Evolutionary conservation across 2,888 invertebrate genomes (phyloP), one percentile per base, ranked within the genome.

Genomic region (Epinotia brunnichana): DNA sequence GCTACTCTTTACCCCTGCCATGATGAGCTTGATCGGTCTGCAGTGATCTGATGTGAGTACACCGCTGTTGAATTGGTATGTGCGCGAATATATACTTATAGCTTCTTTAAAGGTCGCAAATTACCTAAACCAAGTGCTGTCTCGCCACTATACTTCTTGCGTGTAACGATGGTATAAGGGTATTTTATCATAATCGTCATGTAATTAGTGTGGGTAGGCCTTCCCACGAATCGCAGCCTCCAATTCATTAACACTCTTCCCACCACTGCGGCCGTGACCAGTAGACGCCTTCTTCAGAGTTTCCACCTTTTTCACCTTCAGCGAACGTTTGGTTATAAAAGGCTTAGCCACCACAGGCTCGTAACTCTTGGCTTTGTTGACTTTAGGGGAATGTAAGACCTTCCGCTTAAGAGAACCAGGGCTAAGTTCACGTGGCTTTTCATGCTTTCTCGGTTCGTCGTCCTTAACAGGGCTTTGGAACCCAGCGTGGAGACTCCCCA

Each of bases 281-380:
- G 44, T n/a, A n/a, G 21, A 48, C 1, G 7, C 0, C 24, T 62
- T 62, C 48, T 62, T 62, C 24, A 48, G n/a, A 24, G 21, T 24
- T n/a, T 62, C 62, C 3, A 21, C 21, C 24, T 62, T 62, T 24
- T 69, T 57, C 9, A 35, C 3, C 19, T 69, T 69, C 5, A 69
- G 21, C 21, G 24, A 11, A 5, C 60, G 48, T 39, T 69, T 69
- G 3, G 59, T 9, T 19, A 35, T 21, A 5, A 39, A 51, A 21
- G 68, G 17, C 51, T 21, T 69, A 1, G 21, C 11, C 5, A 60
- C n/a, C 11, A 51, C 51, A n/a, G 68, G 68, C 21, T 69, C 68
- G 11, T 29, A 69, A n/a, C 68, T 69, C 21, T 69, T 69, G 1
- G 60, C 51, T 11, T 69, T 69, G 3, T 19, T 39, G 0, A 69